Evolutionary conservation across 1,140 invertebrate genomes (phyloP).

Genomic region (Drosophila trapezifrons): DNA sequence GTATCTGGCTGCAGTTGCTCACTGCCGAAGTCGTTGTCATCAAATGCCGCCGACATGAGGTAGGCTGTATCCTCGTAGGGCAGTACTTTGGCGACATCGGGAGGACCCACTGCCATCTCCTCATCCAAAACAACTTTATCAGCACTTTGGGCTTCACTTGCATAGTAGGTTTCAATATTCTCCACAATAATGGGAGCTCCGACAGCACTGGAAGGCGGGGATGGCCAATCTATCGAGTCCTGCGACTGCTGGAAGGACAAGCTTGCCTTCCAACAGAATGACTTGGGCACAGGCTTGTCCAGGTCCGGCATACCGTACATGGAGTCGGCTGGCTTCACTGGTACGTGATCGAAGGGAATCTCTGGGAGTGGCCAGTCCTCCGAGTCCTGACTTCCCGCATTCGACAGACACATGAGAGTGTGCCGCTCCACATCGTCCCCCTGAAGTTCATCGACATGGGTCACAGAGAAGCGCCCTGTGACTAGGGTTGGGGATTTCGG

Average conservation of each 20-base stretch:
- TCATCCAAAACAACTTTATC: slow-evolving; percentile 88
- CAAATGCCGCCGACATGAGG: slow-evolving; percentile 78
- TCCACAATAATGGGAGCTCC: slow-evolving; percentile 88
- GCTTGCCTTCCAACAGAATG: slow-evolving; percentile 81
- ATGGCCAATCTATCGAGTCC: slow-evolving; percentile 91
- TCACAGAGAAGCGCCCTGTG: slow-evolving; percentile 82
- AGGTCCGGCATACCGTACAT: slow-evolving; percentile 78
- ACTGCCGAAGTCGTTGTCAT: slow-evolving; percentile 73
- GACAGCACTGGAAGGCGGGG: slow-evolving; percentile 89
- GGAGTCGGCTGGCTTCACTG: slow-evolving; percentile 73
- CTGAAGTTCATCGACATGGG: slow-evolving; percentile 76
- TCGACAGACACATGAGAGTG: slow-evolving; percentile 81
- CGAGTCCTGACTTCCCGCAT: slow-evolving; percentile 87
- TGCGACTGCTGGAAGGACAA: slow-evolving; percentile 79
- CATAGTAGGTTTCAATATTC: slow-evolving; percentile 93
- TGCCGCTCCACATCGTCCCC: slow-evolving; percentile 70
- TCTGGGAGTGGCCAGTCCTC: slow-evolving; percentile 89
- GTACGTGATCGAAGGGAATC: slow-evolving; percentile 85
- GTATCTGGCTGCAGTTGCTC: slow-evolving; percentile 73
- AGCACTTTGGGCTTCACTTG: slow-evolving; percentile 89
- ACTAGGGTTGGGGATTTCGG: slow-evolving; percentile 84
- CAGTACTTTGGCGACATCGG: slow-evolving; percentile 73
- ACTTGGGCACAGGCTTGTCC: slow-evolving; percentile 82
- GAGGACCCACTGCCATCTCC: slow-evolving; percentile 84
- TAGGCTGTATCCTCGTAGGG: slow-evolving; percentile 82